A percentile compares a stretch with the other conserved stretches of the same genome.
phyloP scores from a whole-genome alignment of 2,797 vertebrate genomes.

The Anabas testudineus region DNA sequence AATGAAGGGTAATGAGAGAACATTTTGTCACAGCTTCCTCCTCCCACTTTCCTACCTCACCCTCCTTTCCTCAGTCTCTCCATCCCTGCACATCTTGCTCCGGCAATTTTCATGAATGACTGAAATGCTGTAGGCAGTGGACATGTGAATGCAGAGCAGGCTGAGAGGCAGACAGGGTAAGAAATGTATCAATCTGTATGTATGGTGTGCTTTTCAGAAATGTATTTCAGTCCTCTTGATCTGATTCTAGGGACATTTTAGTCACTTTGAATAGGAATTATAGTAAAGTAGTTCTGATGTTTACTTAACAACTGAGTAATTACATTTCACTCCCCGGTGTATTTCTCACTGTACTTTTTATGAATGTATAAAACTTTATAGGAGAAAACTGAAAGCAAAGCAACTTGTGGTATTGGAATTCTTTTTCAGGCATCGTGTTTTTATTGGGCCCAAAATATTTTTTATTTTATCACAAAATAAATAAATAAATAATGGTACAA shows the following conservation, averaged over 20 bases:
- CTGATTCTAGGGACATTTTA: neutral
- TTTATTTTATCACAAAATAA: too few relatives aligned
- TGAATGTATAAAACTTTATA: neutral
- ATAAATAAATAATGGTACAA: too few relatives aligned
- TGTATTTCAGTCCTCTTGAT: neutral
- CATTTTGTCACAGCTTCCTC: slow-evolving; percentile 30
- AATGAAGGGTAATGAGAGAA: slow-evolving; percentile 47
- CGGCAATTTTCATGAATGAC: slow-evolving; percentile 65
- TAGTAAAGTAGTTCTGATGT: neutral
- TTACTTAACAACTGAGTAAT: neutral
- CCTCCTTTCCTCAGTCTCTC: slow-evolving; percentile 7
- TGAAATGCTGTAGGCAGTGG: slow-evolving; percentile 24
- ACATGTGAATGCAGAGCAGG: slow-evolving; percentile 34
- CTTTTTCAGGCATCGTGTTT: too few relatives aligned
- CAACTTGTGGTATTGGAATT: too few relatives aligned
- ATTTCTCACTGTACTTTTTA: neutral
- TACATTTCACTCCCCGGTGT: neutral
- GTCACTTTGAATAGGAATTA: neutral
- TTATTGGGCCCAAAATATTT: too few relatives aligned
- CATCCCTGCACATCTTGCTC: slow-evolving; percentile 19
- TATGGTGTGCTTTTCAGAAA: neutral
- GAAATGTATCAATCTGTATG: neutral
- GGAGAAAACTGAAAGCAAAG: neutral
- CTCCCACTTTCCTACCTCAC: slow-evolving; percentile 8
- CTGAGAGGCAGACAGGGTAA: slow-evolving; percentile 6